Evolutionary conservation across 2,113 vertebrate genomes (phyloP), one percentile per base, ranked within the genome.

Genomic region (Dasyprocta punctata): DNA sequence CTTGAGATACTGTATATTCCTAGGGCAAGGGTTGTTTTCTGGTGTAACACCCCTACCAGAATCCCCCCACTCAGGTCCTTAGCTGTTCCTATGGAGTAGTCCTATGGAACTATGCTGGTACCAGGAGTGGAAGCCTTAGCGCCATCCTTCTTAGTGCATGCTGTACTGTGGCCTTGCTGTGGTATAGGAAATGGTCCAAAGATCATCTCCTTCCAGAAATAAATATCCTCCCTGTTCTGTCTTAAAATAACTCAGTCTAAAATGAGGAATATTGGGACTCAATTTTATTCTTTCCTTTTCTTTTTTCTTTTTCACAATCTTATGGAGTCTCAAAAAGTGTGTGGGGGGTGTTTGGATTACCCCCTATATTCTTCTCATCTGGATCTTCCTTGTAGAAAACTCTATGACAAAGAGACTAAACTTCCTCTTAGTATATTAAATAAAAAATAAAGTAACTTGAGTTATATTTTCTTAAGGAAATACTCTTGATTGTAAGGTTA

Each of bases 391-490:
- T 83, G 30, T 28, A 19, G 78, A 86, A 88, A 94, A 84, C 1
- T 13, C 17, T 20, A 38, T 92, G 28, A 60, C 11, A 97, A 52
- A 90, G 61, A 80, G 19, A 61, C 38, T 36, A 20, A 58, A 33
- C 92, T 82, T 19, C 20, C n/a, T 94, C 38, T 85, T 92, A 10
- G 63, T 82, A 69, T 47, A 5, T 61, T 78, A 92, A 89, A 54
- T 28, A 44, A 96, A n/a, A 63, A 94, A 87, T 56, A 54, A 92
- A 80, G 56, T 88, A 44, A 85, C 12, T 92, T 78, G 19, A n/a
- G n/a, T 9, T 69, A 41, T 75, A 44, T 87, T 81, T 90, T 87
- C 78, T 91, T 30, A 73, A 73, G 82, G 91, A 94, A 86, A 91
- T 78, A 71, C 41, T 1, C 30, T 88, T 65, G 14, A 7, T 95